Evolutionary conservation across 92 coral and sea anemone species (phyloP), one percentile per base, ranked within the genome.

Genomic region (Porites evermanni): DNA sequence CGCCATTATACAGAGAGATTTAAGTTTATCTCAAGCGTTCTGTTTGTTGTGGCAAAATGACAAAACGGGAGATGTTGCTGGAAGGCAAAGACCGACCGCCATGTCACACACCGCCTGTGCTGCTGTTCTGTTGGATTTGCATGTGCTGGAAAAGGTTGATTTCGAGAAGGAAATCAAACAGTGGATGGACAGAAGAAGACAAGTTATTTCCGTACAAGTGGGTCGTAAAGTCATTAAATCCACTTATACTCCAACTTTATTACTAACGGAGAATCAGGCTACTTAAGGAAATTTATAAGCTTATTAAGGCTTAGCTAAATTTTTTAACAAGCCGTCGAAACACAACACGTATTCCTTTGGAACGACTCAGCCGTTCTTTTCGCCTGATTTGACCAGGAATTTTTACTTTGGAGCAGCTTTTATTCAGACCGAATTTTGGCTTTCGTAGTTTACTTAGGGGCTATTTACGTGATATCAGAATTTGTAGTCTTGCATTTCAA

Each of bases 41-140:
- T 94, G 97, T 86, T 80, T 96, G 82, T 79, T 96, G 69, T 96
- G 98, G 98, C 98, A 96, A 88, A 86, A 96, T 50, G 75, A 93
- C 21, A 83, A 94, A 53, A 94, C 86, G 38, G 97, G 97, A 13
- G 92, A 92, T 70, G 97, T 92, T 17, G 71, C 71, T 1, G 97
- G 97, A 12, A 81, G 97, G 44, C 89, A 89, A 17, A 70, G 83
- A 1, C 81, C 87, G 6, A 81, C 56, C 14, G 90, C 81, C 32
- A 56, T 81, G 10, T 88, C 83, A 14, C 91, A 72, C 21, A 86
- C 89, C 6, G 95, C 97, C 0, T 81, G 90, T 0, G 94, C 95
- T 10, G 89, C 95, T 0, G 94, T 86, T 11, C 32, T 94, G 65
- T 58, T 94, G 12, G 97, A 94, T 71, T 81, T 94, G 89, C 77